Evolutionary conservation across 2,797 vertebrate species (phyloP), one percentile per base, ranked within the genome.

Genomic region (Lacerta viridis): DNA sequence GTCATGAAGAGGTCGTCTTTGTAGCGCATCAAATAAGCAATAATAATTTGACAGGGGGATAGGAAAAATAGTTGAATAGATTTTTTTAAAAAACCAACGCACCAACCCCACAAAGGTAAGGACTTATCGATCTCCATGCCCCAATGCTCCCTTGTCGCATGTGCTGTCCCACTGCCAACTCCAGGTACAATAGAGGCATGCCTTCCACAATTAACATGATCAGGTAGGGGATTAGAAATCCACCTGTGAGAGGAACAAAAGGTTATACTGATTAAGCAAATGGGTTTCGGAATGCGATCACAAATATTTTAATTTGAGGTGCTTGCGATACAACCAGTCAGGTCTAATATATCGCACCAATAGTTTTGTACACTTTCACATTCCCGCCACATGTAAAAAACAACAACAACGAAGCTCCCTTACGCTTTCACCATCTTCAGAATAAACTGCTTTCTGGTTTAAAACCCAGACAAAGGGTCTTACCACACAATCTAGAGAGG

Each of bases 41-140:
- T 8, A 0, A 0, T 50, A 0, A 0, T 71, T 85, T 23, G 43
- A 36, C 0, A 0, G 0, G 1, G 3, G 0, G 41, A 91, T 25
- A 68, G 39, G 33, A 23, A 87, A 85, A 85, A 59, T 75, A 43
- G 41, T 61, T 43, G 5, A 6, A 43, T n/a, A 11, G 33, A 90
- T 61, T n/a, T n/a, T n/a, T n/a, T n/a, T n/a, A n/a, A n/a, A n/a
- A 41, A 76, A 33, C 33, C 55, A 83, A 96, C 98, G 1, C 96
- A 99, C 99, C 99, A 0, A 99, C 93, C 1, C 99, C 99, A 0
- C 98, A 96, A 80, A 99, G 96, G 94, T 99, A 99, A 10, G 99
- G 98, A 92, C 96, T 99, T 92, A 99, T 98, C 23, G 97, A 94
- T 1, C 94, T 97, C 98, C 98, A 99, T 5, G 98, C 97, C 0